phyloP scores from a whole-genome alignment of 2,888 invertebrate species.

The Megalurothrips usitatus region DNA sequence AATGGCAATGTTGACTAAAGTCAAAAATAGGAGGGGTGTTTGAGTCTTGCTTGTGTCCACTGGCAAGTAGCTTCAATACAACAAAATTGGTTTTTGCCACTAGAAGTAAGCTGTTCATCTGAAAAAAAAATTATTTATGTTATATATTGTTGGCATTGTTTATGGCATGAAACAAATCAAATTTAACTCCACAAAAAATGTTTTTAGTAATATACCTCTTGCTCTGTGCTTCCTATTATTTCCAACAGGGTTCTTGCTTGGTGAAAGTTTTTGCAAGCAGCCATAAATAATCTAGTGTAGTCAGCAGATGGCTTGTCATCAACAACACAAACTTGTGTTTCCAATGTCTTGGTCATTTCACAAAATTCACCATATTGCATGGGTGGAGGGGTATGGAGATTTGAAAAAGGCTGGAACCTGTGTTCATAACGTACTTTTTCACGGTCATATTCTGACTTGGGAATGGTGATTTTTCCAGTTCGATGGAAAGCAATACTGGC shows the following conservation, averaged over 20 bases:
- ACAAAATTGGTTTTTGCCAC: constrained; percentile 95
- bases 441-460: constrained; percentile 84
- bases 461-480: constrained; percentile 77
- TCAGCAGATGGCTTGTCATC: constrained; percentile 41
- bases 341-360: constrained; percentile 65
- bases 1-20: constrained; percentile 82
- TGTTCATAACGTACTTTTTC: constrained; percentile 94
- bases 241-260: constrained; percentile 83
- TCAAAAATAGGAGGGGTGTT: constrained; percentile 84
- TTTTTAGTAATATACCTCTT: constrained; percentile 57
- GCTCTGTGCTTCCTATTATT: constrained; percentile 72
- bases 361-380: constrained; percentile 86
- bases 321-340: constrained; percentile 47
- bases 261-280: constrained; percentile 87
- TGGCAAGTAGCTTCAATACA: constrained; percentile 85
- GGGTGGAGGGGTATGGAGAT: constrained; percentile 81
- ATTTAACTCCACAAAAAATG: not conserved
- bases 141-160: not conserved
- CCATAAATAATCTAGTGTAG: constrained; percentile 64
- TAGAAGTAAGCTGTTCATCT: constrained; percentile 76
- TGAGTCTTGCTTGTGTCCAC: constrained; percentile 86
- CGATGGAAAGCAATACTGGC: constrained; percentile 85
- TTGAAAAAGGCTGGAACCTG: constrained; percentile 83
- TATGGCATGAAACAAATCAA: not conserved
- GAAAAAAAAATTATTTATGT: constrained; percentile 43